Conservation (phyloP, 1,140 invertebrate species). For the silkworm (Bombyx mori) region ASM3026992v2 NC_085108.1:7065501-7066000, state of each 20-base stretch:
- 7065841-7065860: slow-evolving; percentile 61
- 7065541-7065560: too few species aligned
- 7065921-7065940: slow-evolving; percentile 32
- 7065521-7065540: too few species aligned
- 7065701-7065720: too few species aligned
- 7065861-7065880: slow-evolving; percentile 46
- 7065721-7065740: neutral
- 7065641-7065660: too few species aligned
- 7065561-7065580: too few species aligned
- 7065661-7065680: too few species aligned
- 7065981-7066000: slow-evolving; percentile 61
- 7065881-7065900: slow-evolving; percentile 31
- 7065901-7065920: slow-evolving; percentile 4
- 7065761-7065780: slow-evolving; percentile 22
- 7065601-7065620: too few species aligned
- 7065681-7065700: too few species aligned
- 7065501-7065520: too few species aligned
- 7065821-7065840: neutral
- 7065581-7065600: too few species aligned
- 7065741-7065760: slow-evolving; percentile 3
- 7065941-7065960: slow-evolving; percentile 28
- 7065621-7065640: too few species aligned
- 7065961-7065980: slow-evolving; percentile 44
- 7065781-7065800: slow-evolving; percentile 41
- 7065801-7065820: slow-evolving; percentile 20